phyloP scores from a whole-genome alignment of 2,797 vertebrate species.

The Anolis apletophallus region DNA sequence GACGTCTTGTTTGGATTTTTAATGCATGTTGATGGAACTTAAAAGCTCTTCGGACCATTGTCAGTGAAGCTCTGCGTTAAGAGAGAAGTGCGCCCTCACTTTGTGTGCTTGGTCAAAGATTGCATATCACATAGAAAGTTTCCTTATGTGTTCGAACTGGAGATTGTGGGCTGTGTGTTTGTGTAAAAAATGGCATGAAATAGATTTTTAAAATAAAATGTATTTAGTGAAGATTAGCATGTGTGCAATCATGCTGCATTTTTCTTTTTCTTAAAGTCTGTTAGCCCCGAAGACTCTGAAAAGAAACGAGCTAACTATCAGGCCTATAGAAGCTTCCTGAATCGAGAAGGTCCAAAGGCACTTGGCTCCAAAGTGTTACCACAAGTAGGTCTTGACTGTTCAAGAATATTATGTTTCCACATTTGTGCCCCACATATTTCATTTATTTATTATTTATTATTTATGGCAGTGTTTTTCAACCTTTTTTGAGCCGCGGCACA shows the following conservation, averaged over 20 bases:
- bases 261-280: constrained; percentile 66
- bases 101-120: neutral
- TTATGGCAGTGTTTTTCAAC: too few species aligned
- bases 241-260: neutral
- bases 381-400: constrained; percentile 73
- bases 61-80: neutral
- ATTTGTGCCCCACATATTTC: too few species aligned
- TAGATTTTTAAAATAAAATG: neutral
- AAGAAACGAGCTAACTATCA: constrained; percentile 89
- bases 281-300: constrained; percentile 91
- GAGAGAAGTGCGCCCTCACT: neutral
- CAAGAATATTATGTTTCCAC: accelerated
- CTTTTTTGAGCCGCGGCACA: too few species aligned
- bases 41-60: neutral
- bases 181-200: neutral
- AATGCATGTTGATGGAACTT: neutral
- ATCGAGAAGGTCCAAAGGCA: constrained; percentile 95
- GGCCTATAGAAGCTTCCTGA: constrained; percentile 92
- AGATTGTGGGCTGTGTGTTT: too few species aligned
- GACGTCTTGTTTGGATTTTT: neutral
- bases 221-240: too few species aligned
- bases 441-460: too few species aligned
- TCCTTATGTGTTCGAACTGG: neutral
- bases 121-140: neutral
- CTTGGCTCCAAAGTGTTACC: constrained; percentile 97